These are phyloP conservation scores for Etia nguti DNA, from an alignment of 2,113 vertebrate species.

Conservation along the genomic window DNA sequence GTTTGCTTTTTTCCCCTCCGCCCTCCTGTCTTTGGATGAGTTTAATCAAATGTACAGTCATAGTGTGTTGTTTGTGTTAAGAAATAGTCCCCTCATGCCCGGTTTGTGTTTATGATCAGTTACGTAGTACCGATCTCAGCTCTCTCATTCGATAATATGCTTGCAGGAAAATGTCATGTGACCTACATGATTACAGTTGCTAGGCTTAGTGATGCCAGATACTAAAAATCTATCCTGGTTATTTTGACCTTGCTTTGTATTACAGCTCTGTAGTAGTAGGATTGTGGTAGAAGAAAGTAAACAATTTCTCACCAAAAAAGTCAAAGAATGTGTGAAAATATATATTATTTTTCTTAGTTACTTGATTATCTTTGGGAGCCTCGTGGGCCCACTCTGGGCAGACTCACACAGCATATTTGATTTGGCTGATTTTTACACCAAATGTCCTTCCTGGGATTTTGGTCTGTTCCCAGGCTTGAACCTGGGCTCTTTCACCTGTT, in stretches of 20 bases:
- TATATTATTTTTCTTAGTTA: neutral
- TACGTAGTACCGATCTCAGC: neutral
- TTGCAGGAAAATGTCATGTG: neutral
- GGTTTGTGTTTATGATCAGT: neutral
- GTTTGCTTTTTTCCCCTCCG: neutral
- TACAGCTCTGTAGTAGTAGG: fast-evolving
- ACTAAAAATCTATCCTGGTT: neutral
- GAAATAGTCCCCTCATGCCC: neutral
- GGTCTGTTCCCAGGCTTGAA: no score
- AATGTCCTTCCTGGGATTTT: no score
- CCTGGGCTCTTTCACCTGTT: no score
- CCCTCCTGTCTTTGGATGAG: neutral
- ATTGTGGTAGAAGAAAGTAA: neutral
- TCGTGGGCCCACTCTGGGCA: no score
- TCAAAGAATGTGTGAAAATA: neutral
- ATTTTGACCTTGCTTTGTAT: neutral
- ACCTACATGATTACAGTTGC: neutral
- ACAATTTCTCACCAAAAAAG: neutral
- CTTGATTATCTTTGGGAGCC: neutral
- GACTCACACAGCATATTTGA: no score
- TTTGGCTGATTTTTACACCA: no score
- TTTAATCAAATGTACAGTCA: neutral
- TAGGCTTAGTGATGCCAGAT: neutral
- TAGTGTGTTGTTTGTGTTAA: neutral
- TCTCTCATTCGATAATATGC: neutral